Evolutionary conservation across 1,140 invertebrate genomes (phyloP).

Genomic region (Dendrolimus kikuchii): DNA sequence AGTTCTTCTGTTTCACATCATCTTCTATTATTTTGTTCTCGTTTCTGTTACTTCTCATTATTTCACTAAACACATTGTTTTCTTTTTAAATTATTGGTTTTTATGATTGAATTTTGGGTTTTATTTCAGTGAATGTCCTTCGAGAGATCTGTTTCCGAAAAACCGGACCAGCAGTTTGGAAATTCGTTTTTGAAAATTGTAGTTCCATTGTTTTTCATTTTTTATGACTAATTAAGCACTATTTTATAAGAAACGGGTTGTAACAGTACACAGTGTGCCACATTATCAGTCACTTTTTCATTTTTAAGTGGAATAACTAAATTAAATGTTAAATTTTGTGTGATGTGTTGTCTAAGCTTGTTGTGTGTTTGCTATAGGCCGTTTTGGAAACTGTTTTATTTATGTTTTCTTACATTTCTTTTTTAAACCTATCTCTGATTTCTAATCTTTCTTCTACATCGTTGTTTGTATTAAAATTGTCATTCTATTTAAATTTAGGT

Average conservation of each 20-base stretch:
- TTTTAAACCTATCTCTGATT: slow-evolving; percentile 31
- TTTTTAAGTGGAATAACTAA: slow-evolving; percentile 35
- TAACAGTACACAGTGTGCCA: slow-evolving; percentile 43
- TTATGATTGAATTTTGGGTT: slow-evolving; percentile 19
- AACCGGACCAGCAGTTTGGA: slow-evolving; percentile 41
- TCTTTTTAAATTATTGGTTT: slow-evolving; percentile 31
- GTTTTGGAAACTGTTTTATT: slow-evolving; percentile 64
- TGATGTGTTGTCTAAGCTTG: slow-evolving; percentile 65
- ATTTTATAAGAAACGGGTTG: slow-evolving; percentile 35
- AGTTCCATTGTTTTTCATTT: slow-evolving; percentile 51
- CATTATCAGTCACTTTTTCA: slow-evolving; percentile 44
- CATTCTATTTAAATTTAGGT: slow-evolving; percentile 15
- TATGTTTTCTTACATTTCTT: slow-evolving; percentile 22
- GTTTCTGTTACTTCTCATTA: slow-evolving; percentile 48
- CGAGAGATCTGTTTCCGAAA: slow-evolving; percentile 68
- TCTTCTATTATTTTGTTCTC: slow-evolving; percentile 47
- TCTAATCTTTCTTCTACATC: slow-evolving; percentile 35
- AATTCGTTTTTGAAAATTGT: slow-evolving; percentile 42
- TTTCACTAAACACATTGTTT: slow-evolving; percentile 43
- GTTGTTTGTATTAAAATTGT: slow-evolving; percentile 14
- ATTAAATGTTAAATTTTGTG: slow-evolving; percentile 53
- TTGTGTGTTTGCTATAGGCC: slow-evolving; percentile 72
- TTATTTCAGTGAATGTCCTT: slow-evolving; percentile 61
- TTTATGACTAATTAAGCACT: slow-evolving; percentile 43
- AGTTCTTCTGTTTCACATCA: slow-evolving; percentile 49